phyloP scores from a whole-genome alignment of 1,140 invertebrate genomes.

The Ganaspis sp. region DNA sequence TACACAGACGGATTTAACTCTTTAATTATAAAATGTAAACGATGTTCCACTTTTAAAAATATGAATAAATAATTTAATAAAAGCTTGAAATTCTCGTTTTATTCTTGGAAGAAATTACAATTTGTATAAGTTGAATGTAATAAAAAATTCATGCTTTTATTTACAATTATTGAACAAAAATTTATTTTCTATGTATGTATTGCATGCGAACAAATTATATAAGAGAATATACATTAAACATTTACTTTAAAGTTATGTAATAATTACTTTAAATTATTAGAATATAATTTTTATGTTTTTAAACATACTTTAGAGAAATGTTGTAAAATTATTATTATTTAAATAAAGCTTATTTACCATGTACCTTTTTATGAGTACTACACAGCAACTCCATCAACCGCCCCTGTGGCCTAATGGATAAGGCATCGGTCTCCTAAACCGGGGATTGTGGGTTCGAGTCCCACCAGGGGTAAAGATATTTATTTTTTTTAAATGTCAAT shows the following conservation, averaged over 20 bases:
- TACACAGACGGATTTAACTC: neutral
- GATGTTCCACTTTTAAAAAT: neutral
- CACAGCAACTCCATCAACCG: conserved; percentile 36
- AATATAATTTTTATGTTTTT: neutral
- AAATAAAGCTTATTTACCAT: neutral
- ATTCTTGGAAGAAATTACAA: too few relatives aligned
- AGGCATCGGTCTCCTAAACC: conserved; percentile 77
- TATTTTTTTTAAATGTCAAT: conserved; percentile 54
- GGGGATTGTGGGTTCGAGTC: conserved; percentile 77
- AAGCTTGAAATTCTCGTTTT: too few relatives aligned
- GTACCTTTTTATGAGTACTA: neutral
- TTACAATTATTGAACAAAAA: too few relatives aligned
- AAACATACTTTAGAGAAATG: too few relatives aligned
- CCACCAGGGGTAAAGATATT: conserved; percentile 70
- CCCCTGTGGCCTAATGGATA: conserved; percentile 77
- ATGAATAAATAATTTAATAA: neutral
- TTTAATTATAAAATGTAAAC: neutral
- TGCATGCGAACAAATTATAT: too few relatives aligned
- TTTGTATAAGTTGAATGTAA: too few relatives aligned
- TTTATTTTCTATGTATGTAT: too few relatives aligned
- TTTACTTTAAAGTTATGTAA: too few relatives aligned
- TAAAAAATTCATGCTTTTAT: too few relatives aligned
- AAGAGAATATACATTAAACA: too few relatives aligned
- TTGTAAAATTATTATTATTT: too few relatives aligned
- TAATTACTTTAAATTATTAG: neutral